Percentiles rank a stretch among this genome's conserved stretches.
Evolutionary conservation across 2,113 vertebrate species (phyloP).

Genomic region (Urocitellus parryii): DNA sequence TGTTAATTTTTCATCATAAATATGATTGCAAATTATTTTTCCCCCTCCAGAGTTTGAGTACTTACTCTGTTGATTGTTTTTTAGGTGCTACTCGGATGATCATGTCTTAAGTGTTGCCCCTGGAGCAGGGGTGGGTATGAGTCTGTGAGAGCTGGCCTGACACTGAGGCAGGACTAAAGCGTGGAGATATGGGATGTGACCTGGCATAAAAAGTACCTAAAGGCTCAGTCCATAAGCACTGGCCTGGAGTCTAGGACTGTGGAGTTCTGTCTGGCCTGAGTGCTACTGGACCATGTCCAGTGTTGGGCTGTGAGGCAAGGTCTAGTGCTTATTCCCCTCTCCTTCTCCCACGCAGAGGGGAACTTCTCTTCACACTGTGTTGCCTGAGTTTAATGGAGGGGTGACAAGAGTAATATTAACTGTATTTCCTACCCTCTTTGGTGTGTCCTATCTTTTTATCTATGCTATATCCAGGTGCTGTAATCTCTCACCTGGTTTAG

Average conservation of each 20-base stretch:
- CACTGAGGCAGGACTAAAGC: not conserved
- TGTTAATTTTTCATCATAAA: not conserved
- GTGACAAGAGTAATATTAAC: not conserved
- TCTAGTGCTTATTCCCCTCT: not conserved
- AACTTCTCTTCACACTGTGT: not conserved
- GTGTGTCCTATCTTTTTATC: not conserved
- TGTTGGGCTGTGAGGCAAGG: not conserved
- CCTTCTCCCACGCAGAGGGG: not conserved
- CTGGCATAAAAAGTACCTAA: not conserved
- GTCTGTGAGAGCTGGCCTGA: not conserved
- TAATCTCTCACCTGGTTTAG: not conserved
- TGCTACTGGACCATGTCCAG: not conserved
- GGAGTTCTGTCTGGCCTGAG: too few species aligned
- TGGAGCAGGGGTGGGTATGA: rapidly evolving
- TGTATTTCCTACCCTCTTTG: not conserved
- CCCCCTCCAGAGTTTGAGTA: too few species aligned
- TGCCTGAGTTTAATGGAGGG: not conserved
- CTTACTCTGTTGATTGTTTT: not conserved
- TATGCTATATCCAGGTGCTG: not conserved
- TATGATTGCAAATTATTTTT: not conserved
- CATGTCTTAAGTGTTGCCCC: not conserved
- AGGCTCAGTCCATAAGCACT: too few species aligned
- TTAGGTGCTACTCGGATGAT: not conserved
- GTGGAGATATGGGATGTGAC: too few species aligned
- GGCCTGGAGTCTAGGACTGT: not conserved